A percentile compares a stretch with the other conserved stretches of the same genome.
phyloP scores from a whole-genome alignment of 92 coral and sea anemone species.

The Palythoa heliodiscus region DNA sequence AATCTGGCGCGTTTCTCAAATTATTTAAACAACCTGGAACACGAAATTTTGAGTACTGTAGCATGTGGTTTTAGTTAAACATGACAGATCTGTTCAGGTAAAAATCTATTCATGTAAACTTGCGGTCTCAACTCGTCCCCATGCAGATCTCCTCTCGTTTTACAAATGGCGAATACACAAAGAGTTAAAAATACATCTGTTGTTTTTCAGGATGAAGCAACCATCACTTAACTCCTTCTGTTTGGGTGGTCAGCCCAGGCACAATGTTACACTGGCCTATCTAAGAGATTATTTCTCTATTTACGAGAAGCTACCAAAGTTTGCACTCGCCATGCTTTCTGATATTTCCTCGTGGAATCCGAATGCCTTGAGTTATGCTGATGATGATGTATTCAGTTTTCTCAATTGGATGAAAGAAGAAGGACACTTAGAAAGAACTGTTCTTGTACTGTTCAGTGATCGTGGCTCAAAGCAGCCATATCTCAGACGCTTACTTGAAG shows the following conservation, averaged over 20 bases:
- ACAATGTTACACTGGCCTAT: conserved; percentile 70
- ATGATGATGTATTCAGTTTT: conserved; percentile 65
- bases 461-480: conserved; percentile 69
- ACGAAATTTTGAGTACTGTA: too few species aligned
- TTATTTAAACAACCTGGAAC: too few species aligned
- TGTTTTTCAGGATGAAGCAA: conserved; percentile 20
- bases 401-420: conserved; percentile 67
- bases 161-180: too few species aligned
- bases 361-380: conserved; percentile 62
- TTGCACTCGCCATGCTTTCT: conserved; percentile 68
- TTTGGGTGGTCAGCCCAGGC: conserved; percentile 73
- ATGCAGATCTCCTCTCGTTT: too few species aligned
- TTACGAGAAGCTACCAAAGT: conserved; percentile 71
- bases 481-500: conserved; percentile 69
- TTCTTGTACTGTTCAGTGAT: conserved; percentile 72
- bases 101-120: too few species aligned
- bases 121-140: too few species aligned
- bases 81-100: too few species aligned
- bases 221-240: conserved; percentile 68
- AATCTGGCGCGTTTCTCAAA: too few species aligned
- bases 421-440: conserved; percentile 73
- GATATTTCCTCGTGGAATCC: conserved; percentile 76
- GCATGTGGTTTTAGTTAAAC: too few species aligned
- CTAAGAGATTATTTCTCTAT: conserved; percentile 69
- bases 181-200: background rate